A percentile compares a stretch with the other conserved stretches of the same genome.
Conservation (phyloP, 2,113 vertebrate genomes). For the Cricetomys ansorgei region DNA sequence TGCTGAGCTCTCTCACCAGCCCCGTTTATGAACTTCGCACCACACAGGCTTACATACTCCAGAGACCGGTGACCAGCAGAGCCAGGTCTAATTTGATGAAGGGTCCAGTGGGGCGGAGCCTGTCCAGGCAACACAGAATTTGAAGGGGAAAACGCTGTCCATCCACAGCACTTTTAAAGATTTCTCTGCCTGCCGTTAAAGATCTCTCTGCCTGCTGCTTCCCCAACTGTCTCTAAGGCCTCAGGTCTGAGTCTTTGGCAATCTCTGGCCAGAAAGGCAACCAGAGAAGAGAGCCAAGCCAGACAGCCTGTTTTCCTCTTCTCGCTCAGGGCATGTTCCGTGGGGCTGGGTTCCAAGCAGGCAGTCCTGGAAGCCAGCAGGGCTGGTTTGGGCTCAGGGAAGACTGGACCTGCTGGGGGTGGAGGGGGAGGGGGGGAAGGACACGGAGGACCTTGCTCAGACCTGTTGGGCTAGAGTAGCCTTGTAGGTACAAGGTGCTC, state of each 20-base stretch:
- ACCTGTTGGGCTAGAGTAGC: neutral
- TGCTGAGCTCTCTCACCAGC: neutral
- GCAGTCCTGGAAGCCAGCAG: neutral
- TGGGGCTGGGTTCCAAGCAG: neutral
- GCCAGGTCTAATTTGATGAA: neutral
- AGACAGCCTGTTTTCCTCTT: neutral
- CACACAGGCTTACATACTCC: neutral
- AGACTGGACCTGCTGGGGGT: neutral
- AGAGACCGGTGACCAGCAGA: neutral
- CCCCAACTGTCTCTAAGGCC: neutral
- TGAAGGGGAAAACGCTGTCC: neutral
- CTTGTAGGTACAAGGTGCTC: neutral
- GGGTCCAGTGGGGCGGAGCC: neutral
- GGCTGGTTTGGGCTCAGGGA: neutral
- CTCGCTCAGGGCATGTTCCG: neutral
- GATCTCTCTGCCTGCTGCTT: neutral
- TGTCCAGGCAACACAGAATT: neutral
- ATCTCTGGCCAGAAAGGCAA: neutral
- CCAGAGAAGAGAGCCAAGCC: neutral
- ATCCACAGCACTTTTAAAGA: neutral
- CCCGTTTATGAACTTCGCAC: neutral
- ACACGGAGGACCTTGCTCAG: neutral
- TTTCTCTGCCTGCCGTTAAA: neutral
- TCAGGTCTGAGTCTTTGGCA: neutral
- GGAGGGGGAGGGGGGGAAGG: too few species aligned